Evolutionary conservation across 2,888 invertebrate species (phyloP), one percentile per base, ranked within the genome.

Genomic region (Shargacucullia verbasci): DNA sequence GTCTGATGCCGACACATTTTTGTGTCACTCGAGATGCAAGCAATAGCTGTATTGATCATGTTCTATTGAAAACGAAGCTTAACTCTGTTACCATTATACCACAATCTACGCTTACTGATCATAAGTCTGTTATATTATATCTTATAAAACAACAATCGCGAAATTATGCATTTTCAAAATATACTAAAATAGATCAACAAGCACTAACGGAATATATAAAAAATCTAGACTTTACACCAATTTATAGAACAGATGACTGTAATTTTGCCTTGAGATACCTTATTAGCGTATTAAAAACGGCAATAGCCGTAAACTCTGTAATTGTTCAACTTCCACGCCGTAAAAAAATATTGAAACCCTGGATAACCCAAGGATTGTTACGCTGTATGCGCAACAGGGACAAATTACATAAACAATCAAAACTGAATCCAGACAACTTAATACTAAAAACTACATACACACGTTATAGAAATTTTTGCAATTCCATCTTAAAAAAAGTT

Each of bases 21-120:
- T 40, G 12, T 34, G 13, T 46, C 27, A 54, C 46, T 27, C 34
- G 54, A 3, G 54, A 54, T 27, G 40, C 34, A 8, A 46, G 54
- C 35, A 4, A 12, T 0, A 39, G 10, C 25, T 53, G 37, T 25
- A 9, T 45, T 9, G 50, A 43, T n/a, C 50, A 50, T 11, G 41
- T 50, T 6, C 41, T 50, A 6, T 10, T 50, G 6, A 49, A 38
- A 44, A 33, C 33, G 0, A 44, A 33, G 20, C 5, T 13, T 34
- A 9, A 15, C 0, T 15, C 38, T 15, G n/a, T 39, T 3, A 13
- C 14, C 31, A 43, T 43, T 0, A 5, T 43, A 1, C 31, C 29
- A 1, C 43, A 43, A 2, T 43, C 43, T 2, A 43, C 43, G 13
- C 13, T 43, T 13, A 31, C 43, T 4, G 43, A 31, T 14, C 43